These are phyloP conservation scores for Hydractinia echinata DNA, from an alignment of 30 jellyfish, hydroid and myxozoan genomes.

Conservation along the genomic window DNA sequence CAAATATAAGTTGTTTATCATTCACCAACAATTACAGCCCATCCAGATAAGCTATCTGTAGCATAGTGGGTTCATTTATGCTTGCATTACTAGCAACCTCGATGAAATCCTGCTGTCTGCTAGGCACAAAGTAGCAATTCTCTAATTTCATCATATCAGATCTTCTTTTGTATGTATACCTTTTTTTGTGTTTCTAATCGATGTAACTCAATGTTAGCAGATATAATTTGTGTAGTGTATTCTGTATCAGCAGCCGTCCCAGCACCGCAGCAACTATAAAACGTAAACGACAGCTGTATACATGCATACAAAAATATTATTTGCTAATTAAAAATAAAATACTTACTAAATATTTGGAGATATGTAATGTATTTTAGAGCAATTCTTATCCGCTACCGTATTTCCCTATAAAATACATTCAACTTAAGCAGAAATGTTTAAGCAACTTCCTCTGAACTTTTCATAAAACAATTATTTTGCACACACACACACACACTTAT, in stretches of 20 bases:
- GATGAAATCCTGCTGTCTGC: no score
- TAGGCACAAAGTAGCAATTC: neutral
- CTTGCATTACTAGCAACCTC: no score
- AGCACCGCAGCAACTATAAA: conserved; percentile 89
- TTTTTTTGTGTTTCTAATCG: conserved; percentile 67
- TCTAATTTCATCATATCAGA: neutral
- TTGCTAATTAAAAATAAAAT: neutral
- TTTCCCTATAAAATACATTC: conserved; percentile 51
- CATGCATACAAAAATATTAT: neutral
- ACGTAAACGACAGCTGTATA: neutral
- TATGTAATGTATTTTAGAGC: conserved; percentile 89
- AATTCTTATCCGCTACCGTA: conserved; percentile 90
- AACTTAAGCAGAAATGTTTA: neutral
- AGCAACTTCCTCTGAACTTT: no score
- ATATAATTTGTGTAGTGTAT: conserved; percentile 68
- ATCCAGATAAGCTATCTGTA: no score
- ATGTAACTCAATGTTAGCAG: conserved; percentile 75
- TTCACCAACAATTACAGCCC: no score
- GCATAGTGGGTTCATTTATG: no score
- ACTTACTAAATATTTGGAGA: conserved; percentile 94
- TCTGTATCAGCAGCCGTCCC: conserved; percentile 98
- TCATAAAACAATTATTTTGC: no score
- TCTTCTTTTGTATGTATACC: conserved; percentile 24
- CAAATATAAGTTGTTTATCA: no score
- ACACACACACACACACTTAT: no score